Evolutionary conservation across 2,113 vertebrate genomes (phyloP), one percentile per base, ranked within the genome.

Genomic region (Anguilla japonica): DNA sequence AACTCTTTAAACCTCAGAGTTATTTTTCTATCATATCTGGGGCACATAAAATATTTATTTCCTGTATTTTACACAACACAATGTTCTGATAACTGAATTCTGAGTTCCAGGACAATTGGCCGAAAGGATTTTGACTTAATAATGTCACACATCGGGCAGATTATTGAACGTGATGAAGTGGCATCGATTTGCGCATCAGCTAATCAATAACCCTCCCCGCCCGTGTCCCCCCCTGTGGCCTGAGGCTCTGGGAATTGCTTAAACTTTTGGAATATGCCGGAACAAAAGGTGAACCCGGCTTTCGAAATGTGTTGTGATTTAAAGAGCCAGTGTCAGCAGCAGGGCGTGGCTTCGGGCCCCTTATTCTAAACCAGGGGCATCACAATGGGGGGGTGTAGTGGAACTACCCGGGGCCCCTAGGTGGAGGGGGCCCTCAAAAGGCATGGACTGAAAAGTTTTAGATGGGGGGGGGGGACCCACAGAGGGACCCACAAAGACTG

Each of bases 181-280:
- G 63, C 81, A 86, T 86, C 41, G 79, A 86, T 86, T 86, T 41
- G 34, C 79, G 71, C 41, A 57, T 86, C 79, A 86, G 85, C 53
- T 79, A 67, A 80, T 87, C 82, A 53, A 87, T 83, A 87, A 67
- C 60, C 22, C 5, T 84, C 84, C 34, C 43, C 18, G 26, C 71
- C 5, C 29, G 13, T 0, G 1, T 75, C 11, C 26, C 9, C 71
- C 71, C 71, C n/a, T 2, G n/a, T 26, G 26, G 71, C 71, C 34
- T 75, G 9, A 75, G 11, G 6, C 71, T 14, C n/a, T n/a, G 71
- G 71, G 71, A 34, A 75, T 78, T 57, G 39, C 34, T 41, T 22
- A 34, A 34, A 22, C n/a, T 75, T 75, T 26, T 29, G 9, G 26
- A 75, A 34, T 34, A 75, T 13, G 71, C 26, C 26, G 26, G n/a